These are phyloP conservation scores for Ditula angustiorana DNA, from an alignment of 2,888 invertebrate genomes.

Conservation along the genomic window DNA sequence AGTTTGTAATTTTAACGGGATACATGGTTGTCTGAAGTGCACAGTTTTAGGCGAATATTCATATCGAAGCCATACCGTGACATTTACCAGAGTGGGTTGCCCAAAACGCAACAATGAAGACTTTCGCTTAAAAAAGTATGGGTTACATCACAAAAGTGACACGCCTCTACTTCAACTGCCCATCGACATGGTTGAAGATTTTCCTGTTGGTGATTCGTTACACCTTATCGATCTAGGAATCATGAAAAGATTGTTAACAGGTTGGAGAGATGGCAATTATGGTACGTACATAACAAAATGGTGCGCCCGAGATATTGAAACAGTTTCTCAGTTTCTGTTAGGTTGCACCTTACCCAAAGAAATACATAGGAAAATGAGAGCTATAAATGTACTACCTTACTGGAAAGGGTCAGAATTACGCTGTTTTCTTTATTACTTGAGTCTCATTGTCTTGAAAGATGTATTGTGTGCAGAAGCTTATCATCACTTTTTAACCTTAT, in stretches of 20 bases:
- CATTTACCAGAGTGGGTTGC: constrained; percentile 22
- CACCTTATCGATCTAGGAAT: constrained; percentile 19
- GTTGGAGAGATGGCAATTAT: constrained; percentile 37
- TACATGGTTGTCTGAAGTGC: constrained; percentile 40
- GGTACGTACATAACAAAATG: constrained; percentile 34
- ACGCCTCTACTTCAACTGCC: constrained; percentile 14
- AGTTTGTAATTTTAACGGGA: constrained; percentile 40
- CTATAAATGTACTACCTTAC: constrained; percentile 24
- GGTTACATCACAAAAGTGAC: constrained; percentile 19
- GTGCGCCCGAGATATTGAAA: constrained; percentile 25
- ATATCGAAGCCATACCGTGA: constrained; percentile 33
- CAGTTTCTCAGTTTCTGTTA: constrained; percentile 22
- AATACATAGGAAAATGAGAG: constrained; percentile 29
- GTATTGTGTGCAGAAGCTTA: constrained; percentile 11
- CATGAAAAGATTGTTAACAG: constrained; percentile 10
- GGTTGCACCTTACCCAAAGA: constrained; percentile 24
- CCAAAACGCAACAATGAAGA: constrained; percentile 21
- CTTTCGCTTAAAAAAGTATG: neutral
- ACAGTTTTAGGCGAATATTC: constrained; percentile 37
- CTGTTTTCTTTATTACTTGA: constrained; percentile 32
- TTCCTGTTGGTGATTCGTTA: constrained; percentile 22
- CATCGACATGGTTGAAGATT: constrained; percentile 21
- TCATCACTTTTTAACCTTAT: constrained; percentile 27
- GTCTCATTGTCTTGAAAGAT: constrained; percentile 25
- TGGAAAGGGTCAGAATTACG: constrained; percentile 38